Evolutionary conservation across 2,888 invertebrate species (phyloP), one percentile per base, ranked within the genome.

Genomic region (Euphydryas editha): DNA sequence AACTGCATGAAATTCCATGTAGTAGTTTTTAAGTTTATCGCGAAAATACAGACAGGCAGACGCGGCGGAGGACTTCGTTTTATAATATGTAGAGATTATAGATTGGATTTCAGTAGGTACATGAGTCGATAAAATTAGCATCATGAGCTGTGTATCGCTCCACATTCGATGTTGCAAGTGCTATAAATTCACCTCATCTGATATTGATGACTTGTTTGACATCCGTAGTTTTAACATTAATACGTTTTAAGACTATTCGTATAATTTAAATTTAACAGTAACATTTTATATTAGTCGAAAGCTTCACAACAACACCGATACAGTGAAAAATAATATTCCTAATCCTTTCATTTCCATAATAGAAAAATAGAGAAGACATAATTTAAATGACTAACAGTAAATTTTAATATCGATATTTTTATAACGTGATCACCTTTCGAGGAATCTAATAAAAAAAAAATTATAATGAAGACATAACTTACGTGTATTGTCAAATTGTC

Each of bases 141-240:
- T 63, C 63, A 63, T 57, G 66, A 24, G 65, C 44, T 44, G 49
- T 51, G 24, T 44, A 46, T 58, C 51, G 58, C 51, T 64, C 59
- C 42, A 64, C 59, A 64, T 64, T 64, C 36, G 36, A 17, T 11
- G 44, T 44, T 64, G 57, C 36, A 8, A 64, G 18, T 3, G 58
- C 42, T 17, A 59, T 58, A 59, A 59, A 64, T 51, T 36, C 46
- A 20, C 24, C 10, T 51, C 49, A 24, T 67, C 24, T 59, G 24
- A 39, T 59, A 59, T 69, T 72, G 76, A 74, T 72, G 70, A 69
- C 71, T 69, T 64, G 64, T 65, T 68, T 69, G 67, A 70, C 67
- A 70, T 66, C 44, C n/a, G 58, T 72, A 62, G 67, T 70, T 62
- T 71, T 66, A 65, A 67, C 71, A 68, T 73, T 71, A 64, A 67